Conservation (phyloP, 2,113 vertebrate genomes). For the Zosterops hypoxanthus region DNA sequence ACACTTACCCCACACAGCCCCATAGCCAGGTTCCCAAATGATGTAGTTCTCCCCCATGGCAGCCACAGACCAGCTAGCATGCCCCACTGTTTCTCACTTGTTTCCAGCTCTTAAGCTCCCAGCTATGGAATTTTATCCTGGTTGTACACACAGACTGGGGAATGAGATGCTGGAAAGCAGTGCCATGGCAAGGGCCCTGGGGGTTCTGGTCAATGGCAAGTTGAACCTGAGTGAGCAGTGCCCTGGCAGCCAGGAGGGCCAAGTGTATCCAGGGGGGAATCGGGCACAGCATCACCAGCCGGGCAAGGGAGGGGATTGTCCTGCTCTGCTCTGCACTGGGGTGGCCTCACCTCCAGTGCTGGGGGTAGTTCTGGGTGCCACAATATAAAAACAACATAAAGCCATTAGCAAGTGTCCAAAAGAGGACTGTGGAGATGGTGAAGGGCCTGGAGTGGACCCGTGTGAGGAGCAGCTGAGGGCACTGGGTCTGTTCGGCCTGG, state of each 20-base stretch:
- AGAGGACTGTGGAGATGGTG: rapidly evolving
- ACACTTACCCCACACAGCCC: neutral
- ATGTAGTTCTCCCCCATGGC: neutral
- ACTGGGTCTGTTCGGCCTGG: neutral
- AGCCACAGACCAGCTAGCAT: neutral
- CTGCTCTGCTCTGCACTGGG: rapidly evolving
- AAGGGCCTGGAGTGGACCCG: rapidly evolving
- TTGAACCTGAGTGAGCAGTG: rapidly evolving
- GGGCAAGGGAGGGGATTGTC: neutral
- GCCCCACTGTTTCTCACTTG: neutral
- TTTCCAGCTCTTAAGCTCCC: neutral
- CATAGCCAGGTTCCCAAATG: neutral
- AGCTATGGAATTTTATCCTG: neutral
- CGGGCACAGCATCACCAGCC: rapidly evolving
- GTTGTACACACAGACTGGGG: rapidly evolving
- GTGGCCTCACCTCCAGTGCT: rapidly evolving
- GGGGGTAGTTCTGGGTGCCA: neutral
- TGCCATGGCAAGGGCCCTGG: rapidly evolving
- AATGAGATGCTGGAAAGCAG: neutral
- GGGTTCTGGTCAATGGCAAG: rapidly evolving
- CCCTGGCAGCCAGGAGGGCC: neutral
- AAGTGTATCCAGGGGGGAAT: rapidly evolving
- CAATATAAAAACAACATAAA: rapidly evolving
- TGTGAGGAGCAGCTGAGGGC: neutral
- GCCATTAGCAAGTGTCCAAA: rapidly evolving